Evolutionary conservation across 2,797 vertebrate species (phyloP).

Genomic region (Sebastes diploproa): DNA sequence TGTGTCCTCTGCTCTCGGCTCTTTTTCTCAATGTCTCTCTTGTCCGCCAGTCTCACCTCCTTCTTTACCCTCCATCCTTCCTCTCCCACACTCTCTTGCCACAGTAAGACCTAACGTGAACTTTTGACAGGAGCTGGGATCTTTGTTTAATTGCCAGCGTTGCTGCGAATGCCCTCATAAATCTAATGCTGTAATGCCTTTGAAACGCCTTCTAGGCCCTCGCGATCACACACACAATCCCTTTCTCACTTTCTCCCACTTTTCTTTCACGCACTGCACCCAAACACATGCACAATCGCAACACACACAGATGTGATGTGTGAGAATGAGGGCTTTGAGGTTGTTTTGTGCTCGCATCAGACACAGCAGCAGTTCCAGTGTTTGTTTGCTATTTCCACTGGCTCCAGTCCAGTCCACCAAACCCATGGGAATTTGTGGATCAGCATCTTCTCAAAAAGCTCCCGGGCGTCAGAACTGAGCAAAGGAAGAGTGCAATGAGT

Average conservation of each 20-base stretch:
- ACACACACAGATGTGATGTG: constrained; percentile 58
- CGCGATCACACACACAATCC: constrained; percentile 29
- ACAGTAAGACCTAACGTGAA: constrained; percentile 69
- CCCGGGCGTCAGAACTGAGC: constrained; percentile 53
- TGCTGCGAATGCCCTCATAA: constrained; percentile 66
- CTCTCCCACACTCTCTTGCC: constrained; percentile 6
- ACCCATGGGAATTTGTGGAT: constrained; percentile 78
- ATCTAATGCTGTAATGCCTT: constrained; percentile 68
- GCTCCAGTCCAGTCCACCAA: constrained; percentile 70
- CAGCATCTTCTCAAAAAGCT: constrained; percentile 78
- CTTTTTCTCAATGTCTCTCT: constrained; percentile 24
- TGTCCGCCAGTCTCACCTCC: constrained; percentile 30
- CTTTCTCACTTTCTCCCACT: constrained; percentile 22
- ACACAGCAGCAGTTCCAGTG: constrained; percentile 64
- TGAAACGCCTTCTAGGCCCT: constrained; percentile 56
- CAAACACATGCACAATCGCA: constrained; percentile 48
- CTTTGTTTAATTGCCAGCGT: constrained; percentile 72
- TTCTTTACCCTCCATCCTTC: not conserved
- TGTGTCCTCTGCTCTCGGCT: constrained; percentile 32
- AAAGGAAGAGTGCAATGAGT: constrained; percentile 47
- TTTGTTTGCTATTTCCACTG: constrained; percentile 79
- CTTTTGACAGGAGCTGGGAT: constrained; percentile 72
- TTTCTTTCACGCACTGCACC: constrained; percentile 20
- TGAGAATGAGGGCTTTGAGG: constrained; percentile 69
- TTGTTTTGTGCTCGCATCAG: constrained; percentile 70